A percentile compares a stretch with the other conserved stretches of the same genome.
phyloP scores from a whole-genome alignment of 2,797 vertebrate genomes.

The Myotis planiceps region DNA sequence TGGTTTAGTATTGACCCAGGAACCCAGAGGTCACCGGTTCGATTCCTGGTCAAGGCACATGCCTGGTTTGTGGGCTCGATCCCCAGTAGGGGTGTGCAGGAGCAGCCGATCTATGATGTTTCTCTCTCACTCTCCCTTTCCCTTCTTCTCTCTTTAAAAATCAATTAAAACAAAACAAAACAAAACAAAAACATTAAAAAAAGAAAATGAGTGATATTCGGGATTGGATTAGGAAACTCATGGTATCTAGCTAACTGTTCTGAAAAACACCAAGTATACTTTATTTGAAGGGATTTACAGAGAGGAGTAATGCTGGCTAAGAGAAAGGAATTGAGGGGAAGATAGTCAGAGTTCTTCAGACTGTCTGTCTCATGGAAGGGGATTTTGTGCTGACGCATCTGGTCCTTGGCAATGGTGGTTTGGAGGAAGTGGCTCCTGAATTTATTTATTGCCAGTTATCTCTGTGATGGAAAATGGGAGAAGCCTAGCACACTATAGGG shows the following conservation, averaged over 20 bases:
- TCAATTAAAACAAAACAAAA: too few species aligned
- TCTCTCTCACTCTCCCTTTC: too few species aligned
- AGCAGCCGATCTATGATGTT: too few species aligned
- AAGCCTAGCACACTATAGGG: background rate
- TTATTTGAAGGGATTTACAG: background rate
- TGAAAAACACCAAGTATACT: background rate
- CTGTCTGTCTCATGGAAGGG: background rate
- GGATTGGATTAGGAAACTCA: background rate
- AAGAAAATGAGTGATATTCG: background rate
- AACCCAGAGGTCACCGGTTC: too few species aligned
- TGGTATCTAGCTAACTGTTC: background rate
- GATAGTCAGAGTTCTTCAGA: background rate
- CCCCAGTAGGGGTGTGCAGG: too few species aligned
- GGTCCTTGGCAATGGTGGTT: background rate
- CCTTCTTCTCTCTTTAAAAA: too few species aligned
- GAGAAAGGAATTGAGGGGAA: background rate
- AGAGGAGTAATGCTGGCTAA: background rate
- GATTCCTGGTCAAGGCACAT: too few species aligned
- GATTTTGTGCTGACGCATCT: background rate
- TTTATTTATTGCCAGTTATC: background rate
- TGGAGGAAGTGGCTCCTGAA: background rate
- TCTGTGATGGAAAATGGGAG: background rate
- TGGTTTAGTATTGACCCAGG: too few species aligned
- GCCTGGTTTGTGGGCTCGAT: too few species aligned
- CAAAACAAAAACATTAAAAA: too few species aligned